Evolutionary conservation across 2,797 vertebrate species (phyloP), one percentile per base, ranked within the genome.

Genomic region (Micrastur ruficollis): DNA sequence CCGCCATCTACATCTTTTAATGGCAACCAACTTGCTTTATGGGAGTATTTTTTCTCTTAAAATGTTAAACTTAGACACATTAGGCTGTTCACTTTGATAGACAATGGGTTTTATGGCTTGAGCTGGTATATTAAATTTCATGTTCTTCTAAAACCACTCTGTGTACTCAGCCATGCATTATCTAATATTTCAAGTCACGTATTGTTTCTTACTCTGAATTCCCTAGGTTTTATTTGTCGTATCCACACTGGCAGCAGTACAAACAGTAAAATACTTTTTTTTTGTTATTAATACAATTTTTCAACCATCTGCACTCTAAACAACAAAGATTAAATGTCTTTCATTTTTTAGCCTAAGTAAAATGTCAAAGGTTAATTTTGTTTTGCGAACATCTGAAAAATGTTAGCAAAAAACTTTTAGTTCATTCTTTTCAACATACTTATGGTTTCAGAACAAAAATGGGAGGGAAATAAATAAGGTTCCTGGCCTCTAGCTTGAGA

Each of bases 351-450:
- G 67, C 42, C 29, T 68, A 84, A 91, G 50, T 73, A 84, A 89
- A 94, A 94, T 84, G 84, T 83, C 83, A 95, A 80, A 93, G 93
- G 88, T 86, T 96, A 96, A 89, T 89, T 93, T 91, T 70, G 36
- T 84, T 97, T 74, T 84, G 52, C 10, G 15, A 92, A 79, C 84
- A 93, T 90, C 32, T 62, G 62, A 91, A 86, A 95, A 91, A 29
- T 58, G 74, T 78, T 70, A 80, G 63, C 22, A 44, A 91, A 91
- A 89, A 92, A 65, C 62, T 90, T 91, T 87, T 72, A 26, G 26
- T 71, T 89, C 0, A 0, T 36, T 81, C 47, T 88, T 96, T 95
- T 94, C 90, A 92, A 56, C 19, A 61, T 16, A 81, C 17, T 62
- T 87, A 53, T 21, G 18, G 32, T 81, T 85, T 82, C 52, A 42